Conservation (phyloP, 2,113 vertebrate genomes). For the Tetraodon nigroviridis region DNA sequence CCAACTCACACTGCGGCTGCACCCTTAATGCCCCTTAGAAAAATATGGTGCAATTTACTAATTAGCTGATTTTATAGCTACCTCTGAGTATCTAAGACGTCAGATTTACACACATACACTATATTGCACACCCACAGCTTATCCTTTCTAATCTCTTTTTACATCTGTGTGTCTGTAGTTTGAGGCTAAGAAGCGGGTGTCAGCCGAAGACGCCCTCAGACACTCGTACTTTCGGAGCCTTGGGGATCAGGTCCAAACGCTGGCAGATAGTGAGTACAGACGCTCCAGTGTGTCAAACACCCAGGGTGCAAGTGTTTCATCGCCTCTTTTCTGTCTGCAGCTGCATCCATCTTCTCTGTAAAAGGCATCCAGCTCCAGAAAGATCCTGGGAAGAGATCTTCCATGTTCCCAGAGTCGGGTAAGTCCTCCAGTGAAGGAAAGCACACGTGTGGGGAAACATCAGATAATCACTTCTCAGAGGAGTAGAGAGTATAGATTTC, state of each 20-base stretch:
- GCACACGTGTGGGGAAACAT: neutral
- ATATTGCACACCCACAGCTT: no score
- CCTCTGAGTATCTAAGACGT: no score
- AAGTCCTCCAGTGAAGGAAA: conserved; percentile 32
- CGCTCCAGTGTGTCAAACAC: neutral
- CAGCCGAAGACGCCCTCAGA: conserved; percentile 71
- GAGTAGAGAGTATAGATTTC: conserved; percentile 23
- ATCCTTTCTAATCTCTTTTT: neutral
- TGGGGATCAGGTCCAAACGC: conserved; percentile 71
- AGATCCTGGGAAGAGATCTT: conserved; percentile 78
- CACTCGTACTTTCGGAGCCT: conserved; percentile 74
- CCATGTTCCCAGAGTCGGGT: conserved; percentile 72
- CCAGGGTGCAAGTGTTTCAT: conserved; percentile 2
- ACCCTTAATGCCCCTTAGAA: neutral
- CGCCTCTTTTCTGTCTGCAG: conserved; percentile 47
- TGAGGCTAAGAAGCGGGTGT: conserved; percentile 73
- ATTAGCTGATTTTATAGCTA: no score
- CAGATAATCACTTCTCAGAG: neutral
- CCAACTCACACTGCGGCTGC: neutral
- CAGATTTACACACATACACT: neutral
- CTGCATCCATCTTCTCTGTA: conserved; percentile 77
- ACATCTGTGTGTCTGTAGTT: conserved; percentile 59
- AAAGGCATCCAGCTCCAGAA: conserved; percentile 77
- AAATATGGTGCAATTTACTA: no score
- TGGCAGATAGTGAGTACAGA: conserved; percentile 73